Conservation (phyloP, 1,140 invertebrate genomes). For the Oscheius sp. region DNA sequence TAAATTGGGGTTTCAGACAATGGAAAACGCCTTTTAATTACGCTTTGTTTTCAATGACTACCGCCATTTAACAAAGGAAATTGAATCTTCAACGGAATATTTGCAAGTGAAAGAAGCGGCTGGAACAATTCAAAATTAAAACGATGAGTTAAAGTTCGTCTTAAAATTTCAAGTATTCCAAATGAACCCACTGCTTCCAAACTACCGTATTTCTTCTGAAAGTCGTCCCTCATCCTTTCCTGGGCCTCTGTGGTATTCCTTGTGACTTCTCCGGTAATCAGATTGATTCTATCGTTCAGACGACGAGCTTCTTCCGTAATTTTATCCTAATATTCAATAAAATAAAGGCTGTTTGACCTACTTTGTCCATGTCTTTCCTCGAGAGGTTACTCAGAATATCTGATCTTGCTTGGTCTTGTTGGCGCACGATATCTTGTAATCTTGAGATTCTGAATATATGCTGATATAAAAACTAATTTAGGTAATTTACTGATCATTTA, state of each 20-base stretch:
- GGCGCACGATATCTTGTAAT: constrained; percentile 52
- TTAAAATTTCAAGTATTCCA: too few relatives aligned
- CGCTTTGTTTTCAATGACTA: too few relatives aligned
- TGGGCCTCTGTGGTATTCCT: constrained; percentile 43
- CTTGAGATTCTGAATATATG: constrained; percentile 43
- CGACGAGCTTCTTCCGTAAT: constrained; percentile 48
- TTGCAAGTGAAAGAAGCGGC: too few relatives aligned
- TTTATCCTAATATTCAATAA: constrained; percentile 34
- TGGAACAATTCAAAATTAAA: too few relatives aligned
- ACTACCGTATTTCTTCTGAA: constrained; percentile 43
- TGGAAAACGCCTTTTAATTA: too few relatives aligned
- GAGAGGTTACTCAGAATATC: constrained; percentile 48
- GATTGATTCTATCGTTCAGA: constrained; percentile 51
- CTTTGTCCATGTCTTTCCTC: constrained; percentile 44
- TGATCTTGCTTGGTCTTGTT: constrained; percentile 49
- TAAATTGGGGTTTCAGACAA: too few relatives aligned
- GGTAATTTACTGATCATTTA: constrained; percentile 39
- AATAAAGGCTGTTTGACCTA: background rate
- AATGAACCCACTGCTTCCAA: constrained; percentile 48
- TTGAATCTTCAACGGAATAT: too few relatives aligned
- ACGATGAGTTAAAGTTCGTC: too few relatives aligned
- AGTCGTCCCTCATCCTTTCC: constrained; percentile 47
- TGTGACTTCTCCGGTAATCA: constrained; percentile 48
- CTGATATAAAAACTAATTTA: background rate
- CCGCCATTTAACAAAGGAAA: too few relatives aligned